Conservation (phyloP, 2,888 invertebrate species). For the Leucophora obtusa region DNA sequence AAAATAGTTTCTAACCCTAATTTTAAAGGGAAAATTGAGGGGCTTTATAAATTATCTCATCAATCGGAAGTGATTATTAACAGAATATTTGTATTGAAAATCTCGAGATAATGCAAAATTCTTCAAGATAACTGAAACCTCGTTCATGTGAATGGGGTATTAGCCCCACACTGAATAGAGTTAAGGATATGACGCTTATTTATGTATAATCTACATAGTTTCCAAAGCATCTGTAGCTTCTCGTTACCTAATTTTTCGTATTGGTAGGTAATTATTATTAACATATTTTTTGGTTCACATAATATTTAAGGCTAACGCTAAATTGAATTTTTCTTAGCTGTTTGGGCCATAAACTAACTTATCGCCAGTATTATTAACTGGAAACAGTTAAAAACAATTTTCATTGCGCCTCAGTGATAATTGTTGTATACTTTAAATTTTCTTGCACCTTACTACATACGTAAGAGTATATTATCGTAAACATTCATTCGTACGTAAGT, state of each 20-base stretch:
- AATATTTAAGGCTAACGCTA: not conserved
- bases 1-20: too few relatives aligned
- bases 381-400: conserved; percentile 58
- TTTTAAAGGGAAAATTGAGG: too few relatives aligned
- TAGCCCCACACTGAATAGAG: too few relatives aligned
- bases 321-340: conserved; percentile 21
- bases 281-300: conserved; percentile 16
- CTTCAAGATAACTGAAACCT: too few relatives aligned
- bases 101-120: too few relatives aligned
- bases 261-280: not conserved
- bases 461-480: not conserved
- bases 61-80: too few relatives aligned
- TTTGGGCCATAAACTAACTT: conserved; percentile 57
- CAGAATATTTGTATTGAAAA: too few relatives aligned
- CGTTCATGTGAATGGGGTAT: too few relatives aligned
- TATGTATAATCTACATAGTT: too few relatives aligned
- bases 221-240: not conserved
- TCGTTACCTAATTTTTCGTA: too few relatives aligned
- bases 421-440: conserved; percentile 37
- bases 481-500: not conserved
- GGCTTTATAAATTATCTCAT: too few relatives aligned
- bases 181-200: too few relatives aligned
- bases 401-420: conserved; percentile 56
- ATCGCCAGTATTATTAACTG: conserved; percentile 57
- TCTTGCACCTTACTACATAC: conserved; percentile 36